Conservation (phyloP, 2,888 invertebrate species). For the Macrophya alboannulata region DNA sequence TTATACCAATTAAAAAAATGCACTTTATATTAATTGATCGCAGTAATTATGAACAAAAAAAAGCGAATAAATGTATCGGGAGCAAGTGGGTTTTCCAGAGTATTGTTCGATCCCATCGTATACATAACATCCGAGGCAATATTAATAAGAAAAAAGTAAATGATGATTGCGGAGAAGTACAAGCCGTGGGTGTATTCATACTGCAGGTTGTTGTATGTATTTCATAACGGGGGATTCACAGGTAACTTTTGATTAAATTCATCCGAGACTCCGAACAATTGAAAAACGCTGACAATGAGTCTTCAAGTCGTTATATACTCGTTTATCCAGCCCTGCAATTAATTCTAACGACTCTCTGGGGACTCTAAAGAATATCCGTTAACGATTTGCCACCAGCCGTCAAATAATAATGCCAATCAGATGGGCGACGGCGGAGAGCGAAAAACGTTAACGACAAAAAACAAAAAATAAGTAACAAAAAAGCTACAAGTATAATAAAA, state of each 20-base stretch:
- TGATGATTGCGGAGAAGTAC: neutral
- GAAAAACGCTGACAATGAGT: constrained; percentile 39
- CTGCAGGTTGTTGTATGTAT: neutral
- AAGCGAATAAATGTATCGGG: neutral
- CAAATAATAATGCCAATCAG: constrained; percentile 45
- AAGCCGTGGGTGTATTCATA: neutral
- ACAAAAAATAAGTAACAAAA: neutral
- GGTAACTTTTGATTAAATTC: constrained; percentile 19
- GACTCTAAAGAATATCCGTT: constrained; percentile 33
- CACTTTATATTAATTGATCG: neutral
- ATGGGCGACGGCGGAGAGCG: neutral
- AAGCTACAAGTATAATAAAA: neutral
- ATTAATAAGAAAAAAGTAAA: neutral
- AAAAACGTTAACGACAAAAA: neutral
- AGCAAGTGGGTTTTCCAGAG: neutral
- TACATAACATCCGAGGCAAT: neutral
- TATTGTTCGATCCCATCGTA: neutral
- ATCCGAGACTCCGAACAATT: constrained; percentile 29
- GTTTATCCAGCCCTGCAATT: constrained; percentile 35
- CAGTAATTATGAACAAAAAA: too few relatives aligned
- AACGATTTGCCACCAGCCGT: constrained; percentile 32
- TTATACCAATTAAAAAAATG: neutral
- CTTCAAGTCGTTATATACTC: constrained; percentile 38
- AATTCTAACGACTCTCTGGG: constrained; percentile 47
- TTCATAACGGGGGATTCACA: neutral